These are phyloP conservation scores for Heliothis peltigera DNA, from an alignment of 2,888 invertebrate genomes.

Conservation along the genomic window DNA sequence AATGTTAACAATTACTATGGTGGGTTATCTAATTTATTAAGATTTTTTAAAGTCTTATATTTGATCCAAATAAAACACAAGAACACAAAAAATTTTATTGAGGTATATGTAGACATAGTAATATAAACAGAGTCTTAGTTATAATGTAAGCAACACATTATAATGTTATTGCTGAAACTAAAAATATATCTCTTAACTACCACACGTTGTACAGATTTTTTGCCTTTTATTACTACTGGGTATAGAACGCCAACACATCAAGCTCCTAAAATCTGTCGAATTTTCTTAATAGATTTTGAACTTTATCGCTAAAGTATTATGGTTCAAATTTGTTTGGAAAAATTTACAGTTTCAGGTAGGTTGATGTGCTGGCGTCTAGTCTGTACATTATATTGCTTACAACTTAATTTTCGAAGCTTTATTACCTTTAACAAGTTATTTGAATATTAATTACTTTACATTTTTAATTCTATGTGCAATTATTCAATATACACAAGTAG, in stretches of 20 bases:
- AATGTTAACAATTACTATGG: background rate
- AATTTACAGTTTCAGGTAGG: too few species aligned
- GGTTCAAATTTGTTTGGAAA: too few species aligned
- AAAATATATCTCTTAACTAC: conserved; percentile 28
- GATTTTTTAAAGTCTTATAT: conserved; percentile 7
- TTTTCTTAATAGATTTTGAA: too few species aligned
- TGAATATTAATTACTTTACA: conserved; percentile 11
- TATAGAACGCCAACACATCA: too few species aligned
- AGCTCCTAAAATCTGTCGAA: too few species aligned
- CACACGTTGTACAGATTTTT: conserved; percentile 29
- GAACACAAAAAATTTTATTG: conserved; percentile 38
- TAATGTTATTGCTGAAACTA: conserved; percentile 43
- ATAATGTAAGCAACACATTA: conserved; percentile 56
- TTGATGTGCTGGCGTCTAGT: too few species aligned
- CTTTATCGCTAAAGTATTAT: too few species aligned
- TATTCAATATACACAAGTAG: conserved; percentile 28
- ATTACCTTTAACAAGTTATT: conserved; percentile 12
- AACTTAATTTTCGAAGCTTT: conserved; percentile 44
- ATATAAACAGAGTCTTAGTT: conserved; percentile 52
- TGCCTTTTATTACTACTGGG: conserved; percentile 32
- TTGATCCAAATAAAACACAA: conserved; percentile 48
- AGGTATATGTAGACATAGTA: conserved; percentile 42
- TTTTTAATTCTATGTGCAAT: conserved; percentile 19
- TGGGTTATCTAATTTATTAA: background rate
- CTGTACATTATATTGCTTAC: conserved; percentile 23